Conservation (phyloP, 1,140 invertebrate genomes). For the Parasteatoda tepidariorum region DNA sequence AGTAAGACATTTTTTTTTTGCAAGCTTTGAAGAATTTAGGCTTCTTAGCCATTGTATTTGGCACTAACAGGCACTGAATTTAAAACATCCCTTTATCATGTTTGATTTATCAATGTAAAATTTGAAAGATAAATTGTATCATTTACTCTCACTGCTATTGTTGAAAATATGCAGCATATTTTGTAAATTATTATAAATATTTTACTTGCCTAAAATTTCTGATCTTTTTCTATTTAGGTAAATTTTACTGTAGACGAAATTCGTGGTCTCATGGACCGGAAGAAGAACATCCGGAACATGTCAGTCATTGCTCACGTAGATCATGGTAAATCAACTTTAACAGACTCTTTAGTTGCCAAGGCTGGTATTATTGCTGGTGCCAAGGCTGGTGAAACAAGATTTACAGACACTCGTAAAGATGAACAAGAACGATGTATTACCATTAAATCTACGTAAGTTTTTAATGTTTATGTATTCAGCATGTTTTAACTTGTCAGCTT, state of each 20-base stretch:
- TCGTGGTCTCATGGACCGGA: constrained; percentile 99
- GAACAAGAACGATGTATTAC: constrained; percentile 85
- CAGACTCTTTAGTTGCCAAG: constrained; percentile 99
- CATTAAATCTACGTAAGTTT: constrained; percentile 91
- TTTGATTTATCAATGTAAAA: no score
- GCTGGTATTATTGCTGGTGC: constrained; percentile 99
- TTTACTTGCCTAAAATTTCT: no score
- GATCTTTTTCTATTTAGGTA: constrained; percentile 75
- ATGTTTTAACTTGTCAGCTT: no score
- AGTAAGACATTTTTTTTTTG: no score
- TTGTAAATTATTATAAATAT: no score
- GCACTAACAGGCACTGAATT: no score
- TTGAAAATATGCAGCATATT: no score
- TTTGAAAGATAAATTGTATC: no score
- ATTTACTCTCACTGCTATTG: no score
- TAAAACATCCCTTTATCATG: no score
- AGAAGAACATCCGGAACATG: constrained; percentile 99
- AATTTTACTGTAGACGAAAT: constrained; percentile 99
- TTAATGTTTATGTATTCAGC: neutral
- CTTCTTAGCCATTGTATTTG: no score
- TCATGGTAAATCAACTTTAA: constrained; percentile 99
- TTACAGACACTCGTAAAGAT: constrained; percentile 99
- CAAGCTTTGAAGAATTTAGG: no score
- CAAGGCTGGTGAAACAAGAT: constrained; percentile 98
- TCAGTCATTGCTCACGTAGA: constrained; percentile 99